Conservation (phyloP, 2,113 vertebrate genomes). For the Poeciliopsis turrubarensis region DNA sequence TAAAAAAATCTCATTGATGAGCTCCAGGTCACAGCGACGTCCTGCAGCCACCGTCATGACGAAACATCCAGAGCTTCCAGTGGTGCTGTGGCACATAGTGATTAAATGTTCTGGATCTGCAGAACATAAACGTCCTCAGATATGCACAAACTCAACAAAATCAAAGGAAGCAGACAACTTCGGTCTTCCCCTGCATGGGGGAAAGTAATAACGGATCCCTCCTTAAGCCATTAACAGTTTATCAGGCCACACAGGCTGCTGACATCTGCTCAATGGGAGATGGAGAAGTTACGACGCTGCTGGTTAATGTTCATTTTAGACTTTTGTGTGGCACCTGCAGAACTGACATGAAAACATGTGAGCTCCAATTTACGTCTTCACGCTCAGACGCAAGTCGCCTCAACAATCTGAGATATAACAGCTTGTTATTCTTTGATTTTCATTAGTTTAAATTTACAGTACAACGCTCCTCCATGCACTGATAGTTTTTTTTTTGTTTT, state of each 20-base stretch:
- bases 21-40: constrained; percentile 70
- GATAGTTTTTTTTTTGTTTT: background rate
- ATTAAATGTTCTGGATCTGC: constrained; percentile 29
- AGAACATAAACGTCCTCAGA: constrained; percentile 28
- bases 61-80: constrained; percentile 16
- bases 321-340: constrained; percentile 30
- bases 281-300: constrained; percentile 24
- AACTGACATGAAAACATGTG: constrained; percentile 38
- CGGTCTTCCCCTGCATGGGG: constrained; percentile 46
- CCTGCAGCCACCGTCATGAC: constrained; percentile 26
- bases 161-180: constrained; percentile 30
- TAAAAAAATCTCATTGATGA: constrained; percentile 39
- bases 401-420: constrained; percentile 54
- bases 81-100: constrained; percentile 17
- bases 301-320: constrained; percentile 44
- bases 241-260: constrained; percentile 53
- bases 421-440: constrained; percentile 47
- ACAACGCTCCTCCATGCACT: constrained; percentile 22
- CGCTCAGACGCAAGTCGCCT: constrained; percentile 55
- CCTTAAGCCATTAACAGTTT: constrained; percentile 58
- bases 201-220: constrained; percentile 51
- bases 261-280: constrained; percentile 56
- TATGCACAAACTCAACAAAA: constrained; percentile 32
- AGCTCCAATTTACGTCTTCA: constrained; percentile 24
- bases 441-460: constrained; percentile 46